These are phyloP conservation scores for Bryconaethiops microstoma DNA, from an alignment of 2,797 vertebrate genomes.

Conservation along the genomic window DNA sequence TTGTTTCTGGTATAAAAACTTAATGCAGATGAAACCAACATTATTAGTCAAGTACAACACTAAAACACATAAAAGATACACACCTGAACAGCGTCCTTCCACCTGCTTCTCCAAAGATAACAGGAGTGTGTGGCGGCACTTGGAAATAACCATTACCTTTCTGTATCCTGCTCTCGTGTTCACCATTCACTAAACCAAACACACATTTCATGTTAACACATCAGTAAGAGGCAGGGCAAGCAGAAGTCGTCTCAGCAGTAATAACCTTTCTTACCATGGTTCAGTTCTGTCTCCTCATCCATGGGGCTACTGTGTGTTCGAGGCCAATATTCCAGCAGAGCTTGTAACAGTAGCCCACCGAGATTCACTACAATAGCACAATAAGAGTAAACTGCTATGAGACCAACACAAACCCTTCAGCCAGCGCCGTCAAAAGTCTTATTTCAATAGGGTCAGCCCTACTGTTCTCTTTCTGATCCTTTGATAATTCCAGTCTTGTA, in stretches of 20 bases:
- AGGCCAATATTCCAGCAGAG: slow-evolving; percentile 85
- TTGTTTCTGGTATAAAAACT: not conserved
- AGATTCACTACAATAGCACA: slow-evolving; percentile 77
- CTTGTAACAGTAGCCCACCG: slow-evolving; percentile 84
- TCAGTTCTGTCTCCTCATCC: slow-evolving; percentile 86
- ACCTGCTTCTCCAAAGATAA: slow-evolving; percentile 87
- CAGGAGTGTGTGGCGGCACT: slow-evolving; percentile 87
- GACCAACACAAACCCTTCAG: not conserved
- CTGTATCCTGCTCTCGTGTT: slow-evolving; percentile 84
- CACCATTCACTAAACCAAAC: slow-evolving; percentile 78
- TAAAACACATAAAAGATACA: not conserved
- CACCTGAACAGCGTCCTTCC: slow-evolving; percentile 87
- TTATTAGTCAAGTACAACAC: not conserved
- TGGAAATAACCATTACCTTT: slow-evolving; percentile 88
- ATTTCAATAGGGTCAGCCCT: too few relatives aligned
- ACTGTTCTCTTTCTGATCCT: too few relatives aligned
- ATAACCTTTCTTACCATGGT: slow-evolving; percentile 72
- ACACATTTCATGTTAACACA: not conserved
- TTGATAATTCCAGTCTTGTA: too few relatives aligned
- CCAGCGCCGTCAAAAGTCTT: too few relatives aligned
- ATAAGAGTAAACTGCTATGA: not conserved
- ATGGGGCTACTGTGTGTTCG: slow-evolving; percentile 85
- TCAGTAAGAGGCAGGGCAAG: not conserved
- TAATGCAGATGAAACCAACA: not conserved
- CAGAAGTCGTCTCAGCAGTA: not conserved